Evolutionary conservation across 2,113 vertebrate species (phyloP).

Genomic region (Serilophus lunatus): DNA sequence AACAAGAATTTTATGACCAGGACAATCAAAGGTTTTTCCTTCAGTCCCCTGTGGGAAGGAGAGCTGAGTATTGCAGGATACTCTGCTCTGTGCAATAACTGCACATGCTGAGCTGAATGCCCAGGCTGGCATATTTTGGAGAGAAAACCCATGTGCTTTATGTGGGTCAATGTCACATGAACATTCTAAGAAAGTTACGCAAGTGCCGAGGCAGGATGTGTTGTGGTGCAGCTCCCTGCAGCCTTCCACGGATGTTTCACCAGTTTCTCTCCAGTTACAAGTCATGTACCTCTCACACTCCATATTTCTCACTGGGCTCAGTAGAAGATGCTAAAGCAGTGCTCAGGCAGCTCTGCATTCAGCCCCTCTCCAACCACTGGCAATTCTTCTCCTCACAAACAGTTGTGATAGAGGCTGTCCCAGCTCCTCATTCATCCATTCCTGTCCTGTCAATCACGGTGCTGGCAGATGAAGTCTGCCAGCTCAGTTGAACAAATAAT

Average conservation of each 20-base stretch:
- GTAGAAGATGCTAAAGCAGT: neutral
- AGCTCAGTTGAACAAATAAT: neutral
- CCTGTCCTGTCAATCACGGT: neutral
- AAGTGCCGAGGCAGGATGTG: neutral
- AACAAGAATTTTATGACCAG: neutral
- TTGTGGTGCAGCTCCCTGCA: neutral
- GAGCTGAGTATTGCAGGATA: neutral
- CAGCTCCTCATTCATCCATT: neutral
- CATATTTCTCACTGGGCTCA: neutral
- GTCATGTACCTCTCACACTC: neutral
- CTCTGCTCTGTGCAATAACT: neutral
- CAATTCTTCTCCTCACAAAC: neutral
- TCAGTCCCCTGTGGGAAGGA: neutral
- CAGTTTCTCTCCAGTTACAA: neutral
- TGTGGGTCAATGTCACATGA: constrained; percentile 42
- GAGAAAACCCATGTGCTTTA: neutral
- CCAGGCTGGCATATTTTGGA: neutral
- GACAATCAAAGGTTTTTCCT: neutral
- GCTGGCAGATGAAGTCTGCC: neutral
- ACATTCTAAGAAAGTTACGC: neutral
- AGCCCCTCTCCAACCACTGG: neutral
- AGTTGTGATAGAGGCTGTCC: neutral
- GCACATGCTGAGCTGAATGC: neutral
- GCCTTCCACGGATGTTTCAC: neutral
- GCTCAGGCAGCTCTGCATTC: neutral